Evolutionary conservation across 2,888 invertebrate species (phyloP), one percentile per base, ranked within the genome.

Genomic region (Gastracanthus pulcherrimus): DNA sequence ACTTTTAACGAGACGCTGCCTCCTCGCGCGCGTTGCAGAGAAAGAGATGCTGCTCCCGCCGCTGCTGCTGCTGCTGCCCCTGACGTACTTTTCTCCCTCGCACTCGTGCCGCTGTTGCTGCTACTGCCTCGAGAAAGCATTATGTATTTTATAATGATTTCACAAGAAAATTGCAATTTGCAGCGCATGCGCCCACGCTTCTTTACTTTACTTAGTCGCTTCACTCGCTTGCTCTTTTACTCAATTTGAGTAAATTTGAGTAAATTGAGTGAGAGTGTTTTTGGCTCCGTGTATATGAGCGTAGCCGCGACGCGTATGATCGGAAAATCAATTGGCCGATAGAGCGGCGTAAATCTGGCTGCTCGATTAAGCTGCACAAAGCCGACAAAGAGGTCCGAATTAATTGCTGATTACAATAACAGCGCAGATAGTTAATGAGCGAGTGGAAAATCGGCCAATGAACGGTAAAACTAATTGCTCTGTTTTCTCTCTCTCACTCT

Each of bases 71-170:
- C 82, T 55, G 45, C 9, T 29, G 13, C 48, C n/a, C 36, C 16
- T 36, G 23, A 9, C n/a, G 26, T 45, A 72, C 5, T 4, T 38
- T 60, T 48, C 11, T 6, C 31, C 31, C 31, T 23, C 45, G 5
- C 34, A 9, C 23, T 23, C 4, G 5, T 55, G 64, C 51, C 13
- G 85, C 84, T n/a, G n/a, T n/a, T n/a, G n/a, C n/a, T 85, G 87
- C 64, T 55, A 66, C 70, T 58, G 77, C 66, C 76, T 81, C 74
- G 81, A 83, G 60, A 84, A 83, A 82, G 89, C 88, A 91, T 91
- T 91, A 90, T 90, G 89, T 88, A 89, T 90, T 90, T 90, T 89
- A 89, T 91, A 91, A 91, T 89, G 91, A 91, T 91, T 90, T 74
- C 71, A 45, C 77, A 58, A 89, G 89, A 88, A 90, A 90, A 91